Base-by-base conservation (phyloP, 2,113 vertebrate species). In the Pristiophorus japonicus region DNA sequence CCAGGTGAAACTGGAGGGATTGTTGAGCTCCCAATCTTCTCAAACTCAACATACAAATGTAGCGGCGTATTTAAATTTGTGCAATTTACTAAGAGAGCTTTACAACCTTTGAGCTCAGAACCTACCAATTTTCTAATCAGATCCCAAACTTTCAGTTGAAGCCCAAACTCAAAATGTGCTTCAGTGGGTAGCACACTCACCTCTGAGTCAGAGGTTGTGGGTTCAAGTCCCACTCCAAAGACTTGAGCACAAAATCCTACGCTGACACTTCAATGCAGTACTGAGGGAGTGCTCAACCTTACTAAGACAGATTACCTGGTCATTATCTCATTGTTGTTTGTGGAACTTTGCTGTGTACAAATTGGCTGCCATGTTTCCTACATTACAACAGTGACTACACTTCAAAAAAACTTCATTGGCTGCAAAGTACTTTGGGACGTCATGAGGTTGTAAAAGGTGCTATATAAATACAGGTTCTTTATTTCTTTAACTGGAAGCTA, bases 401-500 rank as follows among this genome's bases (percentile, higher is more conserved):
- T 47, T 88, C 85, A 88, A 55, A 51, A 24, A 8, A 55, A 30
- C 47, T 88, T 88, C 30, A 88, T 81, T 88, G 8, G 24, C 24
- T 30, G 42, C 27, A 10, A 55, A 88, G 24, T 88, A 27, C 27
- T 88, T 51, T 88, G 47, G 85, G 24, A 27, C 0, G 24, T 7
- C 11, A 24, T 88, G 85, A 51, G 47, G 78, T 20, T 38, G 38
- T 81, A n/a, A 81, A 81, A 81, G 78, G 16, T 45, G 85, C 3
- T 88, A 30, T 88, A 55, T 88, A 88, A 88, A 55, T 84, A 18
- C 85, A 88, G 24, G 85, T 81, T 81, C 78, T 81, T 42, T 42
- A 42, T 81, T 81, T 81, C 78, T 81, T 45, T n/a, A 81, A 81
- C 75, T 5, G 75, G 84, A 87, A 87, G 45, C 84, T 87, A 87